These are phyloP conservation scores for Ciona savignyi DNA, from an alignment of 23 tunicate genomes.

Conservation along the genomic window DNA sequence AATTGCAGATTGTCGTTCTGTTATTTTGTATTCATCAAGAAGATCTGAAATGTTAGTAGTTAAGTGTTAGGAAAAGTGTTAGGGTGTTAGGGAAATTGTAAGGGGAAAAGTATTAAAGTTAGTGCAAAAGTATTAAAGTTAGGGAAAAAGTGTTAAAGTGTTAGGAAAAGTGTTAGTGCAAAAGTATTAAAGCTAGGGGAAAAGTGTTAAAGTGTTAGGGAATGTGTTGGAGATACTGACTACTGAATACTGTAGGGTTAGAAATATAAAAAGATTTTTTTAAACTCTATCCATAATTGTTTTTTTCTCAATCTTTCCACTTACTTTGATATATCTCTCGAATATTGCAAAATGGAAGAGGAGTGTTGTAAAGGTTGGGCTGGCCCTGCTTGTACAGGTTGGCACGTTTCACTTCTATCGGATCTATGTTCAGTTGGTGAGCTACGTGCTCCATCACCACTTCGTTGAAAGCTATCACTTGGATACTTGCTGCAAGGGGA, in stretches of 20 bases:
- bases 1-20: conserved; percentile 33
- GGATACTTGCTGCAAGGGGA: conserved; percentile 20
- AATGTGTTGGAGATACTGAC: too few relatives aligned
- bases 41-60: conserved; percentile 21
- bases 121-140: too few relatives aligned
- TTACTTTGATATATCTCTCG: conserved; percentile 21
- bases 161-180: not conserved
- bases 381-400: conserved; percentile 55
- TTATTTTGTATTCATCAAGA: conserved; percentile 10
- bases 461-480: conserved; percentile 47
- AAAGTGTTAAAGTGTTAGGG: too few relatives aligned
- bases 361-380: conserved; percentile 3
- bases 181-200: not conserved
- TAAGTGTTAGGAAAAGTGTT: not conserved
- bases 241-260: too few relatives aligned
- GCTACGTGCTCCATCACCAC: conserved; percentile 46
- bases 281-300: too few relatives aligned
- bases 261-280: too few relatives aligned
- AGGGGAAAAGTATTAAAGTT: not conserved
- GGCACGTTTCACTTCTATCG: conserved; percentile 32
- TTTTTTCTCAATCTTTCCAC: too few relatives aligned
- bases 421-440: conserved; percentile 28
- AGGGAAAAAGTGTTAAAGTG: not conserved
- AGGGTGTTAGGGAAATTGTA: not conserved
- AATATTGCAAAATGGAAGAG: conserved; percentile 5